phyloP scores from a whole-genome alignment of 1,140 invertebrate genomes.

The Papilio dardanus region DNA sequence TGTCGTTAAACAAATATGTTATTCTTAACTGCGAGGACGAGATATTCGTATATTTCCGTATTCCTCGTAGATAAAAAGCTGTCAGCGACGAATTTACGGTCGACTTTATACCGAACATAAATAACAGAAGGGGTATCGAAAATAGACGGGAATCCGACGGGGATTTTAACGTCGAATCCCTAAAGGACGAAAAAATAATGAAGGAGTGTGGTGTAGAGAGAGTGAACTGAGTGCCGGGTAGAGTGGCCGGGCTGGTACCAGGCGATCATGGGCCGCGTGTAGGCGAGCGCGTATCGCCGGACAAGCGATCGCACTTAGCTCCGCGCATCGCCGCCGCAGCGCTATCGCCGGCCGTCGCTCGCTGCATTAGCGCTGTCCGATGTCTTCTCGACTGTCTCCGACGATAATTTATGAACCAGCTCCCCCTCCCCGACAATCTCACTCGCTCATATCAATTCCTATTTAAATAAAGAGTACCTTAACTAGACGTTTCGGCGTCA shows the following conservation, averaged over 20 bases:
- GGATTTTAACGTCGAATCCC: slow-evolving; percentile 43
- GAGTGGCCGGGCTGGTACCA: slow-evolving; percentile 46
- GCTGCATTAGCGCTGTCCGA: slow-evolving; percentile 77
- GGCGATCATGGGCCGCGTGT: slow-evolving; percentile 55
- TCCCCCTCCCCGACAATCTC: slow-evolving; percentile 68
- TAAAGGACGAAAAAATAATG: slow-evolving; percentile 62
- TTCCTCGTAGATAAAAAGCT: slow-evolving; percentile 36
- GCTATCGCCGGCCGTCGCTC: slow-evolving; percentile 76
- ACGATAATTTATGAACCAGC: slow-evolving; percentile 75
- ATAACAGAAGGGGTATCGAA: slow-evolving; percentile 41
- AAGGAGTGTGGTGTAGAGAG: slow-evolving; percentile 49
- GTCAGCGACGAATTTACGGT: slow-evolving; percentile 40
- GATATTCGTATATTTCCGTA: slow-evolving; percentile 29
- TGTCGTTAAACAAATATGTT: slow-evolving; percentile 34
- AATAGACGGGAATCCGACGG: slow-evolving; percentile 43
- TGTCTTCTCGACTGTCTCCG: slow-evolving; percentile 50
- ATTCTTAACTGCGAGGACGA: slow-evolving; percentile 1
- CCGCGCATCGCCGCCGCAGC: slow-evolving; percentile 69
- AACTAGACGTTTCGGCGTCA: slow-evolving; percentile 11
- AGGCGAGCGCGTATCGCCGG: slow-evolving; percentile 65
- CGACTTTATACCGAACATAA: slow-evolving; percentile 45
- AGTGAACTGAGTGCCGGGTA: neutral
- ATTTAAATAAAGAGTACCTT: neutral
- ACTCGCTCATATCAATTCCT: slow-evolving; percentile 42
- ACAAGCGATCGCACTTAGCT: slow-evolving; percentile 80